Evolutionary conservation across 1,140 invertebrate genomes (phyloP), one percentile per base, ranked within the genome.

Genomic region (Calycopis cecrops): DNA sequence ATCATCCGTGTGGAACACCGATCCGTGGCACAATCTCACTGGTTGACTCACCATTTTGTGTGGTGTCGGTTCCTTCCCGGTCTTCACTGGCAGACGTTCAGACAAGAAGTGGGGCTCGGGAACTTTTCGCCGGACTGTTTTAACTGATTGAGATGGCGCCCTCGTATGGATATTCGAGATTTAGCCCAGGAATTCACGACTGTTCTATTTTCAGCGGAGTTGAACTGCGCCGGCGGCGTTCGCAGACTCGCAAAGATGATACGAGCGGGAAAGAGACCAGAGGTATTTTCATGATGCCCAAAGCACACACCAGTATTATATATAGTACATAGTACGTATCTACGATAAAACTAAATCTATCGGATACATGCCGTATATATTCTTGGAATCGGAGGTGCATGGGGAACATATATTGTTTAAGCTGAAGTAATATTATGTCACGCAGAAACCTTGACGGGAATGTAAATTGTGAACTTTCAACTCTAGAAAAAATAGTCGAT

Each of bases 61-160:
- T 85, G 79, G 83, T 85, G 82, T 75, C 77, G 83, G 82, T 79
- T 89, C 85, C 84, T 88, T 89, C 87, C 89, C 85, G 89, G 86
- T 91, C 90, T 89, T 90, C 85, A 90, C 89, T 90, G 89, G 89
- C 90, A 90, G 90, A 89, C 91, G 91, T 89, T 88, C 89, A 89
- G 90, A 92, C 91, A 91, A 92, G 91, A 92, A 93, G 91, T 93
- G 92, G 90, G 90, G 90, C 89, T 88, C 87, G 80, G 88, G 87
- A 86, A 87, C 86, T 89, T 89, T 87, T 88, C 82, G 88, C 87
- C 84, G 87, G 88, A 89, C 89, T 89, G 91, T 93, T 93, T 93
- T 92, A 92, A 92, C 90, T 87, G 84, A 77, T 84, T 89, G 88
- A 92, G 92, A 92, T 91, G 92, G 91, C 92, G 91, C 90, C 83